These are phyloP conservation scores for Lepeophtheirus nordmannii DNA, from an alignment of 2,888 invertebrate species.

Conservation along the genomic window DNA sequence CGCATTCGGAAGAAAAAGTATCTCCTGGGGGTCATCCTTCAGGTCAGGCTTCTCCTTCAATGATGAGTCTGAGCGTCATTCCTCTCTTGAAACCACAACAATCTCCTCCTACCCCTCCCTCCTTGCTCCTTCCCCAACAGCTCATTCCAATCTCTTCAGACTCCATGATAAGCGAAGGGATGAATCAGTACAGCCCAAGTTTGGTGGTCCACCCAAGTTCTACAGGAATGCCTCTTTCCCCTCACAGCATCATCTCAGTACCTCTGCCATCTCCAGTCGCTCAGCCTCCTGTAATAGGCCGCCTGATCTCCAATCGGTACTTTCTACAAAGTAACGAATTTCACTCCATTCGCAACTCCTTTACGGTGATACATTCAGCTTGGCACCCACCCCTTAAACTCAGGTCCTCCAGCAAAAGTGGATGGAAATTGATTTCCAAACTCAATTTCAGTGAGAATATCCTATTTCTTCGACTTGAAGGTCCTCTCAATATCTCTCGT, in stretches of 20 bases:
- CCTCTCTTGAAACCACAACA: too few relatives aligned
- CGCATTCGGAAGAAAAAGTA: too few relatives aligned
- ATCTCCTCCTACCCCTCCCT: too few relatives aligned
- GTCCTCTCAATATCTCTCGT: not conserved
- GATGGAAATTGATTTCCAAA: not conserved
- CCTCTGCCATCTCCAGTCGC: not conserved
- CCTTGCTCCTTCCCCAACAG: too few relatives aligned
- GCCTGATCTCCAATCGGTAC: not conserved
- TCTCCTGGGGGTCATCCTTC: too few relatives aligned
- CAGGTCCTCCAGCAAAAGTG: not conserved
- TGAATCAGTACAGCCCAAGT: too few relatives aligned
- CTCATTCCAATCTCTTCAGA: too few relatives aligned
- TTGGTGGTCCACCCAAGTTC: too few relatives aligned
- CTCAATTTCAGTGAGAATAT: constrained; percentile 9
- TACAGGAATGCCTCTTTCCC: too few relatives aligned
- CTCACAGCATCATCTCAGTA: not conserved
- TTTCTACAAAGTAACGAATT: not conserved
- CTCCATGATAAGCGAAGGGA: too few relatives aligned
- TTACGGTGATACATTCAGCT: constrained; percentile 1
- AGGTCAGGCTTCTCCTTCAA: too few relatives aligned
- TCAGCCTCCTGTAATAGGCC: not conserved
- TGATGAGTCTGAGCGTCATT: too few relatives aligned
- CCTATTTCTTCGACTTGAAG: constrained; percentile 13
- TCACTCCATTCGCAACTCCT: not conserved
- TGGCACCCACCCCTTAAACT: constrained; percentile 10